phyloP scores from a whole-genome alignment of 2,888 invertebrate species.

The Neoitamus cyanurus region DNA sequence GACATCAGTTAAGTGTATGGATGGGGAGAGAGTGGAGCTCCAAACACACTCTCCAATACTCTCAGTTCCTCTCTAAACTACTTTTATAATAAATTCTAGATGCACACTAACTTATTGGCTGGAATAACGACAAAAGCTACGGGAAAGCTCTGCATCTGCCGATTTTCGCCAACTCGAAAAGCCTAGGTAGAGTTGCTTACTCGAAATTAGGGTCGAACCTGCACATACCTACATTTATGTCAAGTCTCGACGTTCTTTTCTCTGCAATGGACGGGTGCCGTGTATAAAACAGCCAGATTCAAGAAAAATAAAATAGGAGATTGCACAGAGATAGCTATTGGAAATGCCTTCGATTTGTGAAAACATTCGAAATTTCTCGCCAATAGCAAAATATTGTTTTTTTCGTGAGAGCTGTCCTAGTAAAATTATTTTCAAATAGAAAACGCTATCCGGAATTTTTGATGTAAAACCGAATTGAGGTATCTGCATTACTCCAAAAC shows the following conservation, averaged over 20 bases:
- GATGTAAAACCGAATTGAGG: neutral
- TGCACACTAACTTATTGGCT: constrained; percentile 11
- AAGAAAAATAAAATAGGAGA: neutral
- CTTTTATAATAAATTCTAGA: neutral
- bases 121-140: constrained; percentile 9
- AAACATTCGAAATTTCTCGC: neutral
- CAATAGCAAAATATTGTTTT: constrained; percentile 17
- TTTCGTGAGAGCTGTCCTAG: neutral
- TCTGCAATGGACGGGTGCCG: neutral
- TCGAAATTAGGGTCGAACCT: constrained; percentile 15
- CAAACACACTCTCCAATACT: constrained; percentile 1
- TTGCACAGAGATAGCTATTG: neutral
- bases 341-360: constrained; percentile 25
- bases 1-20: neutral
- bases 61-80: constrained; percentile 10
- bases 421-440: neutral
- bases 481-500: neutral
- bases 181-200: neutral
- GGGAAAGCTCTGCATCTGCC: neutral
- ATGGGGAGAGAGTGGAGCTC: neutral
- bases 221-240: constrained; percentile 17
- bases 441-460: neutral
- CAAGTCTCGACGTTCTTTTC: neutral
- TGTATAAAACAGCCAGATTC: neutral
- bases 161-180: neutral